Base-by-base conservation (phyloP, 2,888 invertebrate species). In the Andrena marginata region DNA sequence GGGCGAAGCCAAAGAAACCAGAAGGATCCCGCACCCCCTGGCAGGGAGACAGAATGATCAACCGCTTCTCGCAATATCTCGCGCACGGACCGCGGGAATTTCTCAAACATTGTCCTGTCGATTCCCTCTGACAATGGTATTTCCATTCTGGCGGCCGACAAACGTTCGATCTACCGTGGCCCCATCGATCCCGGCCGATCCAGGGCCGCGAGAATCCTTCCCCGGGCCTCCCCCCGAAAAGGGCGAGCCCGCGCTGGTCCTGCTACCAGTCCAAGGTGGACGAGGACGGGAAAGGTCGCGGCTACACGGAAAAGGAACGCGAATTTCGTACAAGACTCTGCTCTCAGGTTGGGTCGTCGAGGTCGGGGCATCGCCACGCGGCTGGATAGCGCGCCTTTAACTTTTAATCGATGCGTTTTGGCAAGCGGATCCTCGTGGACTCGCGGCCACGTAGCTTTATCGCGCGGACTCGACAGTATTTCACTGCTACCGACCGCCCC, bases 241-340 rank as follows among this genome's bases (percentile, higher is more conserved):
- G 88, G 87, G 78, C 59, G 70, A 75, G 64, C 71, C 80, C 71
- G n/a, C 42, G 51, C 75, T 73, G 63, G 72, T 62, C 42, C 51
- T 49, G n/a, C 65, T 62, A 73, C 51, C 56, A 73, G 71, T 48
- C 68, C 65, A 73, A 79, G 69, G 70, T 67, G 54, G 69, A 68
- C 65, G 75, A 31, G 74, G 78, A 80, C 77, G 63, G 71, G 72
- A 63, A 76, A 80, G 79, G 77, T 77, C 69, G 77, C 79, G 51
- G 63, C 56, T 54, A 73, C 73, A 84, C 74, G 71, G 76, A 77
- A 74, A 75, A 63, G 72, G 79, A 75, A 82, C 77, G 77, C 64
- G 84, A 80, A 89, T 90, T 90, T 91, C 87, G 89, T 92, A 92
- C 93, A 93, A 92, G 92, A 91, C 87, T 92, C 91, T 92, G 93